Evolutionary conservation across 2,797 vertebrate genomes (phyloP).

Genomic region (Hylomyscus alleni): DNA sequence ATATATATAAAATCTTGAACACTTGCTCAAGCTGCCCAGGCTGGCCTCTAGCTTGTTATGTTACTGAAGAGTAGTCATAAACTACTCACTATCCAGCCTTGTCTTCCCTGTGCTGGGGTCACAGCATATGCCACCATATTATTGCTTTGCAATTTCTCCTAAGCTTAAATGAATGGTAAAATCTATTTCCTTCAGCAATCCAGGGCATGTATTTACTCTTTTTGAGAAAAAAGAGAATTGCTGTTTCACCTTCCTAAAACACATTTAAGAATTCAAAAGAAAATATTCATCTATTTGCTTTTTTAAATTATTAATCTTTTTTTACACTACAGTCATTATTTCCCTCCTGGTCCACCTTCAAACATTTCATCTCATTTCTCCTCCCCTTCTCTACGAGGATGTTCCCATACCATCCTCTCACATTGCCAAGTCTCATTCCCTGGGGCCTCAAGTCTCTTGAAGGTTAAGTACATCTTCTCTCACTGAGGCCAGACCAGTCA

Average conservation of each 20-base stretch:
- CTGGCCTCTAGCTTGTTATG: not conserved
- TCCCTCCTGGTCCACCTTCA: too few relatives aligned
- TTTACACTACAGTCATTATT: too few relatives aligned
- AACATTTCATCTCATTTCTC: too few relatives aligned
- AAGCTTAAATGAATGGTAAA: not conserved
- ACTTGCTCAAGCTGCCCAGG: not conserved
- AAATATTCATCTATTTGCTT: too few relatives aligned
- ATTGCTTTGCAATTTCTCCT: not conserved
- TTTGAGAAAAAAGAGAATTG: slow-evolving; percentile 10
- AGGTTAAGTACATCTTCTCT: too few relatives aligned
- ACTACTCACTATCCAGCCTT: not conserved
- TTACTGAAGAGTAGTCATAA: not conserved
- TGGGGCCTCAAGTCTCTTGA: too few relatives aligned
- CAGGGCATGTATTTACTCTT: not conserved
- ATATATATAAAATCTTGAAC: not conserved
- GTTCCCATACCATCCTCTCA: too few relatives aligned
- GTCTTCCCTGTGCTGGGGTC: not conserved
- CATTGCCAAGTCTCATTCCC: too few relatives aligned
- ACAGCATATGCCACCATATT: not conserved
- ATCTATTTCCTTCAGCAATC: slow-evolving; percentile 6
- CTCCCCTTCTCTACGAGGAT: too few relatives aligned
- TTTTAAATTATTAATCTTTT: too few relatives aligned
- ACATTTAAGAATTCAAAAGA: slow-evolving; percentile 13
- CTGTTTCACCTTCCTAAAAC: slow-evolving; percentile 33
- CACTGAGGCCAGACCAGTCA: too few relatives aligned